Evolutionary conservation across 1,140 invertebrate genomes (phyloP).

Genomic region (Aphelinus certus): DNA sequence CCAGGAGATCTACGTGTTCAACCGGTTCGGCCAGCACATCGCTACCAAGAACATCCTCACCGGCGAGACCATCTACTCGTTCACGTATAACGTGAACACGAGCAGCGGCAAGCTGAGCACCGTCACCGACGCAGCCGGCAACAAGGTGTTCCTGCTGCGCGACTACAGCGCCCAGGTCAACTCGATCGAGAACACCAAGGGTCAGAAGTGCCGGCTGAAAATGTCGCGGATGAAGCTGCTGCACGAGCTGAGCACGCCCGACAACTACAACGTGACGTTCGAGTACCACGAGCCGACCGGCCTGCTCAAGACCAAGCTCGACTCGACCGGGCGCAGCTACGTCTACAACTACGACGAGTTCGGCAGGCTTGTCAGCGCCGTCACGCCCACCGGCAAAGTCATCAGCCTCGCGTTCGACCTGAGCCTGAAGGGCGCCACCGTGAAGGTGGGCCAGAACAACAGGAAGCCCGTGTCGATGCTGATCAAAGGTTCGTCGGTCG

Average conservation of each 20-base stretch:
- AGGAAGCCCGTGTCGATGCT: slow-evolving; percentile 83
- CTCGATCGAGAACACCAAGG: slow-evolving; percentile 93
- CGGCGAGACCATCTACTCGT: slow-evolving; percentile 89
- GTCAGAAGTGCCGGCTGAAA: slow-evolving; percentile 87
- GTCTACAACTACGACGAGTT: slow-evolving; percentile 97
- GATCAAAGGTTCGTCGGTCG: slow-evolving; percentile 87
- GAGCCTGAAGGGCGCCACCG: slow-evolving; percentile 87
- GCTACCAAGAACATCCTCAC: slow-evolving; percentile 93
- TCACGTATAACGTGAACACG: slow-evolving; percentile 96
- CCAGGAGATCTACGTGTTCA: slow-evolving; percentile 95
- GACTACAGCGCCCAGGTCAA: slow-evolving; percentile 91
- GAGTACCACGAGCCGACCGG: slow-evolving; percentile 92
- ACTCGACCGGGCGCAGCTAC: slow-evolving; percentile 90
- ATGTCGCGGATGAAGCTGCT: slow-evolving; percentile 91
- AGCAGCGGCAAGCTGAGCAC: slow-evolving; percentile 94
- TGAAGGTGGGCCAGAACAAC: slow-evolving; percentile 84
- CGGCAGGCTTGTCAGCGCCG: slow-evolving; percentile 87
- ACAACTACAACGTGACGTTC: slow-evolving; percentile 92
- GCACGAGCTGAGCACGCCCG: slow-evolving; percentile 87
- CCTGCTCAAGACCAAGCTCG: slow-evolving; percentile 86
- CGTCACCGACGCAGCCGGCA: slow-evolving; percentile 92
- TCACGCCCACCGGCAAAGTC: slow-evolving; percentile 91
- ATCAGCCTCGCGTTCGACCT: slow-evolving; percentile 87
- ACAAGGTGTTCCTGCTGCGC: slow-evolving; percentile 88
- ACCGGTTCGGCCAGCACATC: slow-evolving; percentile 93